Evolutionary conservation across 2,797 vertebrate species (phyloP), one percentile per base, ranked within the genome.

Genomic region (Sebastes alutus): DNA sequence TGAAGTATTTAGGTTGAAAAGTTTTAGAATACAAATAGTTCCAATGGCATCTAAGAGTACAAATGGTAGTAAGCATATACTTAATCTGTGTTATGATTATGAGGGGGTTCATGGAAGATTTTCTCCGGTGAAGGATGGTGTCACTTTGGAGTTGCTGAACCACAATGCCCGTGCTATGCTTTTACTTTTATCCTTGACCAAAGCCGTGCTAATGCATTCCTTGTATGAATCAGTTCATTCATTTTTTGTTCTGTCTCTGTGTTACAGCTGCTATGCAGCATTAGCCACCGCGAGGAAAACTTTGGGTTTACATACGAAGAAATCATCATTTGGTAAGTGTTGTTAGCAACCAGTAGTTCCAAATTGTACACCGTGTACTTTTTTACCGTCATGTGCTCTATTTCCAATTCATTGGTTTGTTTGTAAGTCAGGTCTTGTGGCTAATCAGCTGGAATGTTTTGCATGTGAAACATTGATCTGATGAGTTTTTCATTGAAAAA

Each of bases 281-380:
- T 97, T 91, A 97, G 97, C 83, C 97, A 98, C 91, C 95, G 94
- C 77, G 98, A 99, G 94, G 98, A 99, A 92, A 98, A 96, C 88
- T 94, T 99, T 93, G 98, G 98, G 79, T 99, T 98, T 96, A 98
- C 97, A 6, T 97, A 98, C 87, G 98, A 99, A 94, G 97, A 98
- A 96, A 98, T 99, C 89, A 99, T 99, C 87, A 96, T 99, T 93
- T 99, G 99, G 99, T 99, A 95, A 97, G 97, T 96, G 10, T 55
- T 52, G 7, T 63, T 25, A 12, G 2, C 7, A 35, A 20, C 20
- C 7, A 13, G 9, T 35, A 27, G 13, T 46, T 23, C 16, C 32
- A 61, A 16, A 60, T 35, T 13, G n/a, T 46, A 49, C 63, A 65
- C 0, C 3, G 2, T 56, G 20, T 59, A 23, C n/a, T 61, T 78